Evolutionary conservation across 1,140 invertebrate species (phyloP), one percentile per base, ranked within the genome.

Genomic region (Heliconius hermathena): DNA sequence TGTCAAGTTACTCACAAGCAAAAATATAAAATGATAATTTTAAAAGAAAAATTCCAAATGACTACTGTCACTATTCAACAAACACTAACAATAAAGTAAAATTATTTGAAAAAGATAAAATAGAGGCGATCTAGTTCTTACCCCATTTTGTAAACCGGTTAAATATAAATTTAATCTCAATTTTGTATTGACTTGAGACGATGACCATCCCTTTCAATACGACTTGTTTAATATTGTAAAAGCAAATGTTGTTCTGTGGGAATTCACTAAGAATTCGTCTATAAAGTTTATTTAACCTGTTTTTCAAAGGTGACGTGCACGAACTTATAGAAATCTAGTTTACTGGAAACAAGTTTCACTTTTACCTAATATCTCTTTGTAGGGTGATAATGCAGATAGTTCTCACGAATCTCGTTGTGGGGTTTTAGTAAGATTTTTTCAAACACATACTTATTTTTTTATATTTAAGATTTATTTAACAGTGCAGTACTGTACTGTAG

Each of bases 201-300:
- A 74, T 66, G 60, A 29, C 60, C 60, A 66, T 80, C 77, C 73
- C 52, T 72, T 75, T 57, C 72, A 66, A 52, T 78, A 66, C 80
- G 79, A 88, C 88, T 87, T 84, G 88, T 90, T 90, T 87, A 66
- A 66, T 66, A 66, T 77, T 81, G 9, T 49, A 57, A 18, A 60
- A 22, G 41, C 70, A 66, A 52, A 78, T 76, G 76, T 83, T 80
- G 84, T 85, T 82, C 52, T 84, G 85, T 89, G 87, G 86, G 87
- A 89, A 88, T 85, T 81, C 22, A 29, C 75, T 79, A 82, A 76
- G 60, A 81, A 79, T 57, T 73, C 52, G 22, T 80, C 52, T 60
- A 54, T 73, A 11, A 79, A 78, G 75, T 73, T 79, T 82, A 75
- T 83, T 60, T 77, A 84, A 90, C 87, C 82, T 84, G 87, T 89